Base-by-base conservation (phyloP, 1,140 invertebrate species). In the Laupala kohalensis region DNA sequence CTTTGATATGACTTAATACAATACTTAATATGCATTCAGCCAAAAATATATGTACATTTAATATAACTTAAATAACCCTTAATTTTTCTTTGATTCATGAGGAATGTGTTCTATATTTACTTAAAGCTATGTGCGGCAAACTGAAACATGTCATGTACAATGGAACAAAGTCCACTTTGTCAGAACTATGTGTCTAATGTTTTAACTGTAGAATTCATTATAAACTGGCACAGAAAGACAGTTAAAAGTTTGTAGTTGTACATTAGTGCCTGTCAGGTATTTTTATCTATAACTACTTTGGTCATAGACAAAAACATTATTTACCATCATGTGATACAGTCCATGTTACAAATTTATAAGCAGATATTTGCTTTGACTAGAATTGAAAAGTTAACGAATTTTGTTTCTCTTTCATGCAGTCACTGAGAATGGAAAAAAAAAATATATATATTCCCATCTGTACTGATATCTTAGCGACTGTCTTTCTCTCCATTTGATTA, bases 1-100 rank as follows among this genome's bases (percentile, higher is more conserved):
- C 66, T 68, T 30, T 68, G 67, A 68, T 68, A 68, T 68, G 67
- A 68, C 29, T 9, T 12, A 68, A 68, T 68, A 68, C 27, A 29
- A 19, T 53, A 19, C 27, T 29, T 28, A 68, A 37, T 29, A 68
- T 29, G 26, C n/a, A 68, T 67, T 23, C 27, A 68, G 28, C 29
- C 28, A 68, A 30, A 68, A 30, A 67, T 68, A 29, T 68, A 68
- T 68, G 67, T 68, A 68, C 67, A 68, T 24, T 53, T 53, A 53
- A 53, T 37, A 29, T 24, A 68, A 68, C 5, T 29, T 15, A 68
- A 68, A 68, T 68, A 9, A 68, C 24, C 37, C 19, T 25, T 29
- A 68, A 29, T 29, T 68, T 68, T 30, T n/a, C 67, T 68, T 68
- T 68, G 25, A 53, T 68, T 29, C 19, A n/a, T 37, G 67, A 68